Conservation (phyloP, 2,113 vertebrate genomes). For the Girardinichthys multiradiatus region DNA sequence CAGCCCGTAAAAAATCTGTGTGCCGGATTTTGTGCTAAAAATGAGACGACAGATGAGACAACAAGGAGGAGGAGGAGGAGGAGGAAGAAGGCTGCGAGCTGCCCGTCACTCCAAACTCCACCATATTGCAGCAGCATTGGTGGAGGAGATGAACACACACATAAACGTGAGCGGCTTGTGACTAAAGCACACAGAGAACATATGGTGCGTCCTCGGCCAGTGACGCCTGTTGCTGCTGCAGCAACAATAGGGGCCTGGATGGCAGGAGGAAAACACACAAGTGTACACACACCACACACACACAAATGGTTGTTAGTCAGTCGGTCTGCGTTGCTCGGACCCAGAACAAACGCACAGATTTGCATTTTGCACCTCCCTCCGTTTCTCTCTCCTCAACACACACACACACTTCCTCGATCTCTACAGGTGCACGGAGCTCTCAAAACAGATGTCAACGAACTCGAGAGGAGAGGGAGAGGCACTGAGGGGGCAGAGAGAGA, state of each 20-base stretch:
- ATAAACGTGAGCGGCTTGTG: slow-evolving; percentile 74
- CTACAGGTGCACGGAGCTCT: slow-evolving; percentile 76
- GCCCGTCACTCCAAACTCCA: slow-evolving; percentile 76
- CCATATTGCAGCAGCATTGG: slow-evolving; percentile 88
- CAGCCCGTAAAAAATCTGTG: slow-evolving; percentile 32
- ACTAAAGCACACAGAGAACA: slow-evolving; percentile 93
- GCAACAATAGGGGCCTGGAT: slow-evolving; percentile 89
- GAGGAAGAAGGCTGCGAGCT: slow-evolving; percentile 47
- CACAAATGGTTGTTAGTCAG: slow-evolving; percentile 85
- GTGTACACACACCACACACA: slow-evolving; percentile 78
- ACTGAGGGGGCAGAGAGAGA: slow-evolving; percentile 1
- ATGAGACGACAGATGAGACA: slow-evolving; percentile 62
- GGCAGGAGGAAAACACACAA: slow-evolving; percentile 82
- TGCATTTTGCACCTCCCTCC: slow-evolving; percentile 80
- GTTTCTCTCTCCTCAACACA: slow-evolving; percentile 12
- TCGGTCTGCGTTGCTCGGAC: slow-evolving; percentile 75
- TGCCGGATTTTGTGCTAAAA: slow-evolving; percentile 53
- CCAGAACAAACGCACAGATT: slow-evolving; percentile 82
- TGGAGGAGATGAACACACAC: slow-evolving; percentile 84
- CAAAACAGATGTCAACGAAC: slow-evolving; percentile 79
- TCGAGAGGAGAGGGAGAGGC: slow-evolving; percentile 49
- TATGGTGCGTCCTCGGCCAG: slow-evolving; percentile 92
- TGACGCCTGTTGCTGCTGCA: slow-evolving; percentile 93
- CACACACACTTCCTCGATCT: slow-evolving; percentile 49
- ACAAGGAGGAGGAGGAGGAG: slow-evolving; percentile 46